These are phyloP conservation scores for rabbit (Oryctolagus cuniculus) DNA, from an alignment of 2,113 vertebrate genomes.

Conservation along the genomic window mOryCun1.1 NC_091434.1:49951001-49951500, in stretches of 20 bases:
- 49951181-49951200: neutral
- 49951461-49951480: neutral
- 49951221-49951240: constrained; percentile 30
- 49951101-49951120: neutral
- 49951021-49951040: too few species aligned
- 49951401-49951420: neutral
- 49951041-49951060: too few species aligned
- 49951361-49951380: neutral
- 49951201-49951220: constrained; percentile 14
- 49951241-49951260: constrained; percentile 9
- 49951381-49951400: neutral
- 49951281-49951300: constrained; percentile 34
- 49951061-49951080: constrained; percentile 49
- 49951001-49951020: too few species aligned
- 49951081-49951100: constrained; percentile 28
- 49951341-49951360: neutral
- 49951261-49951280: neutral
- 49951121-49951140: constrained; percentile 30
- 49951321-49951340: neutral
- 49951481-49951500: neutral
- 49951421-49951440: neutral
- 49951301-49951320: neutral
- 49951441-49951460: neutral
- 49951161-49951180: constrained; percentile 18
- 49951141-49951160: constrained; percentile 26